Conservation (phyloP, 1,140 invertebrate genomes). For the Apocrypta bakeri region DNA sequence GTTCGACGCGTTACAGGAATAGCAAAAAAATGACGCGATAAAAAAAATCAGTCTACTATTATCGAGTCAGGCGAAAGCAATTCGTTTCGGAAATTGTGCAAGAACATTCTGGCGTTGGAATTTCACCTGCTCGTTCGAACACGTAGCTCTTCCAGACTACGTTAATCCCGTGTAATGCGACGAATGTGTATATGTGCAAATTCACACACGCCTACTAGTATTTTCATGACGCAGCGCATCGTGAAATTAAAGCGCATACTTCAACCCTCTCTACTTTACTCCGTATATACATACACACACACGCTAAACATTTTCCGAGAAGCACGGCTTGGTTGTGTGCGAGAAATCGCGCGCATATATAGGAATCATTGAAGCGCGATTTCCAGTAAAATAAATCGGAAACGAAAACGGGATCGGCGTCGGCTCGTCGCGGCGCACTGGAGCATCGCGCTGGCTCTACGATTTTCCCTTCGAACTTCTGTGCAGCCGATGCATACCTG, state of each 20-base stretch:
- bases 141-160: not conserved
- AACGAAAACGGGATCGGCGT: slow-evolving; percentile 7
- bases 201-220: not conserved
- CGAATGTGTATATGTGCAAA: not conserved
- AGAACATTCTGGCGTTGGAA: not conserved
- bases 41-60: not conserved
- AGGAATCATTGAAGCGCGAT: not conserved
- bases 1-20: too few relatives aligned
- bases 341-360: not conserved
- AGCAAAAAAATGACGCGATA: not conserved
- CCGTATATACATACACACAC: not conserved
- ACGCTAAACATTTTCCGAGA: not conserved
- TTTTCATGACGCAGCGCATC: not conserved
- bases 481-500: too few relatives aligned
- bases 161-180: not conserved
- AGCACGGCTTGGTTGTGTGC: not conserved
- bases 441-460: not conserved
- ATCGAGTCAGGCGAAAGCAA: not conserved
- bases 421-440: not conserved
- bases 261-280: not conserved
- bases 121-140: not conserved
- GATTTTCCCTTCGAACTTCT: not conserved
- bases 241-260: not conserved
- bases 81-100: not conserved
- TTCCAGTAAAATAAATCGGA: not conserved